Evolutionary conservation across 2,888 invertebrate genomes (phyloP), one percentile per base, ranked within the genome.

Genomic region (Drosophila pseudotakahashii): DNA sequence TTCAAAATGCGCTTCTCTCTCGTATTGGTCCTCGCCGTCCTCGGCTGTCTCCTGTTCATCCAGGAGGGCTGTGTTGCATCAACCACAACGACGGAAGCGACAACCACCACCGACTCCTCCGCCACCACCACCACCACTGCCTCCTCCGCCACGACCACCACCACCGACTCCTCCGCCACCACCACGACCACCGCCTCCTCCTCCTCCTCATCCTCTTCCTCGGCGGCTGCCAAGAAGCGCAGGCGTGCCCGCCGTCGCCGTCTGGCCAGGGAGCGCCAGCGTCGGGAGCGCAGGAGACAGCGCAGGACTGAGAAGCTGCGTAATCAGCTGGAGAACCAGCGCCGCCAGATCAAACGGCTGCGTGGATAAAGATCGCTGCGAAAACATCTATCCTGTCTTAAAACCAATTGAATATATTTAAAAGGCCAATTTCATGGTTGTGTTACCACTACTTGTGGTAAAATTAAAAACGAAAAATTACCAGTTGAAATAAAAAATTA

Each of bases 161-260:
- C 54, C 3, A 13, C 42, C 3, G 2, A 26, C 36, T 3, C 45
- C 0, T 23, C 45, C 1, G 14, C 66, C 11, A 53, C 53, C 11
- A 16, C 66, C 19, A 54, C 63, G 9, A 63, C 66, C n/a, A 6
- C 36, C 4, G 7, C 36, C 0, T 19, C 63, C 13, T 13, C 48
- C 14, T 30, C 52, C 1, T 14, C 61, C 10, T 37, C 59, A 6
- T 51, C 63, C n/a, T 30, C 50, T 10, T 44, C 50, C 9, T 19
- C n/a, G n/a, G 51, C 67, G 9, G 58, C 45, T 4, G 68, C 68
- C 37, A 68, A n/a, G 32, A 19, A 61, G n/a, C 68, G 68, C 44
- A 66, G 67, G 5, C 44, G 45, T 34, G 52, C 23, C 13, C 68
- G 68, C 13, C 68, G 67, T 19, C 67, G 68, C 34, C 67, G 57